phyloP scores from a whole-genome alignment of 2,888 invertebrate genomes.

The Allacma fusca region DNA sequence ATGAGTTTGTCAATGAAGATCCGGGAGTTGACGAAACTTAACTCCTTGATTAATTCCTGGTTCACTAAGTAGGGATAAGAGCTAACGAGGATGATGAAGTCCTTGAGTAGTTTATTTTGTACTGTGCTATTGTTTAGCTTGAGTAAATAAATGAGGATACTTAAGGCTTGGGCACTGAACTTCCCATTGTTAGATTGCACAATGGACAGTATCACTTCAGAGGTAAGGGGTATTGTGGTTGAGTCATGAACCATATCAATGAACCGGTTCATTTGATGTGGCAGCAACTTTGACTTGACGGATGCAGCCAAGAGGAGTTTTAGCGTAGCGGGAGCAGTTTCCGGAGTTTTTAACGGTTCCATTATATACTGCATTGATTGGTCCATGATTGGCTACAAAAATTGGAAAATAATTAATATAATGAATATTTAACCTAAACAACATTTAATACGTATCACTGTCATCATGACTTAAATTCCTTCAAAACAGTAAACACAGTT shows the following conservation, averaged over 20 bases:
- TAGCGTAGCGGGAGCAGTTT: conserved; percentile 33
- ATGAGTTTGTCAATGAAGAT: conserved; percentile 45
- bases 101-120: conserved; percentile 42
- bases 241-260: conserved; percentile 36
- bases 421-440: neutral
- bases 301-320: conserved; percentile 31
- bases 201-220: conserved; percentile 35
- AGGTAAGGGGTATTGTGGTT: conserved; percentile 38
- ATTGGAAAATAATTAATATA: conserved; percentile 1
- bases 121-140: conserved; percentile 43
- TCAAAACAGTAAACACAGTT: no score
- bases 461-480: no score
- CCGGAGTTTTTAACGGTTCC: conserved; percentile 39
- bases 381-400: conserved; percentile 31
- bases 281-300: conserved; percentile 38
- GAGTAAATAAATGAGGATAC: conserved; percentile 36
- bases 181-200: conserved; percentile 42
- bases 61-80: conserved; percentile 40
- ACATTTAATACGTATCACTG: no score
- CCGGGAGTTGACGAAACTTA: conserved; percentile 43
- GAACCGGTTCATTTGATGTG: conserved; percentile 36
- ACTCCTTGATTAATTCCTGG: conserved; percentile 44
- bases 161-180: conserved; percentile 38
- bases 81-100: conserved; percentile 35
- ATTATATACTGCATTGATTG: conserved; percentile 36